Conservation (phyloP, 2,113 vertebrate genomes). For the Siniperca chuatsi region DNA sequence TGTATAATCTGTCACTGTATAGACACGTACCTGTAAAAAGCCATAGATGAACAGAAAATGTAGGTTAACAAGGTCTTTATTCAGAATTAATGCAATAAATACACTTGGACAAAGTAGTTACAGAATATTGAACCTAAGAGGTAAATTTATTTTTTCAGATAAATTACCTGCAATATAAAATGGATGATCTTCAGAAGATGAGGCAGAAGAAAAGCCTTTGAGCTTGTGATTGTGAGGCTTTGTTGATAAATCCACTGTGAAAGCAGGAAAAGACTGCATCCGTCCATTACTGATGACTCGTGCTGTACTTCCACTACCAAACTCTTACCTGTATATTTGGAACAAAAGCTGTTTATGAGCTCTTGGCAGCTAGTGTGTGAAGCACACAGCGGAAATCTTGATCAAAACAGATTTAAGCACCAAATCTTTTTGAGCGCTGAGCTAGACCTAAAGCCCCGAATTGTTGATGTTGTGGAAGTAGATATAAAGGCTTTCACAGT, state of each 20-base stretch:
- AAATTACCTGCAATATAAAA: background rate
- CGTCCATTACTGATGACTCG: conserved; percentile 21
- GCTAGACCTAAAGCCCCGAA: conserved; percentile 35
- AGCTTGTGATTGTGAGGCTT: background rate
- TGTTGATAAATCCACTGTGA: conserved; percentile 19
- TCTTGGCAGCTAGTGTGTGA: conserved; percentile 29
- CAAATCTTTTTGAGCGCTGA: conserved; percentile 49
- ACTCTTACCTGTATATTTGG: conserved; percentile 21
- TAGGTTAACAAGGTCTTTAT: background rate
- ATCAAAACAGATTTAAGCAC: conserved; percentile 52
- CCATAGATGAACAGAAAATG: background rate
- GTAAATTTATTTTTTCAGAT: background rate
- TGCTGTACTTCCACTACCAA: background rate
- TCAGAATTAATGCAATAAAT: background rate
- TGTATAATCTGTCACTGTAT: too few species aligned
- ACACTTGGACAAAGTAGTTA: background rate
- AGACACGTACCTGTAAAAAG: background rate
- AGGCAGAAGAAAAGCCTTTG: background rate
- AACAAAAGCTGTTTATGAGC: conserved; percentile 41
- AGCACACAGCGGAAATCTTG: conserved; percentile 15
- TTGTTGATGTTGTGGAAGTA: conserved; percentile 45
- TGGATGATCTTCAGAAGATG: background rate
- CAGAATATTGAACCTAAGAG: background rate
- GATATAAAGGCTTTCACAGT: conserved; percentile 49
- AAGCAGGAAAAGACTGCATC: background rate